These are phyloP conservation scores for Vicugna pacos DNA, from an alignment of 2,113 vertebrate genomes.

Conservation along the genomic window DNA sequence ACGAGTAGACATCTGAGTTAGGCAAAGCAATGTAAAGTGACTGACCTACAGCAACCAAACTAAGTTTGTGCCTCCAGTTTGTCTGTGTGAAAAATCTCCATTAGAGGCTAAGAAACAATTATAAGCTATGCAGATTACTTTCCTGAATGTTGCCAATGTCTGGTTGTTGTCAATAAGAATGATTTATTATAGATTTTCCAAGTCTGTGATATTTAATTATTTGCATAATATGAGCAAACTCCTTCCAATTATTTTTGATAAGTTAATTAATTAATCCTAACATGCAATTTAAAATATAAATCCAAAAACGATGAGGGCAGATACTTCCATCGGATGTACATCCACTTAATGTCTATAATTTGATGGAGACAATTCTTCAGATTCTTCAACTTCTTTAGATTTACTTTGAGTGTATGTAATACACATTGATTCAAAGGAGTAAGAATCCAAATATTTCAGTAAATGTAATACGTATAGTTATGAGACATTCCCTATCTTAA, in stretches of 20 bases:
- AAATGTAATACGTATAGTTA: not conserved
- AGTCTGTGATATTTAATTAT: slow-evolving; percentile 6
- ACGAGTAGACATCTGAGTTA: not conserved
- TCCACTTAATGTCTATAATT: not conserved
- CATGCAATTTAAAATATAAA: slow-evolving; percentile 51
- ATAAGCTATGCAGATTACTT: not conserved
- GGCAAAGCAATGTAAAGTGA: not conserved
- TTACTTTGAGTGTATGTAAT: not conserved
- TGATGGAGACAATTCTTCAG: not conserved
- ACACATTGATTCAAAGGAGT: not conserved
- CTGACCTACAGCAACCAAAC: not conserved
- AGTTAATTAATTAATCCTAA: slow-evolving; percentile 17
- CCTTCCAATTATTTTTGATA: slow-evolving; percentile 52
- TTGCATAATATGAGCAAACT: not conserved
- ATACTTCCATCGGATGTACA: not conserved
- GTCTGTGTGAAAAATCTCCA: not conserved
- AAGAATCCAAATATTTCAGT: slow-evolving; percentile 28
- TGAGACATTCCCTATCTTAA: slow-evolving; percentile 17
- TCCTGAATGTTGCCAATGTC: slow-evolving; percentile 27
- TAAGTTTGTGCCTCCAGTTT: not conserved
- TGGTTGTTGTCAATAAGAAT: slow-evolving; percentile 13
- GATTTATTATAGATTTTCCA: slow-evolving; percentile 33
- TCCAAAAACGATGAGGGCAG: not conserved
- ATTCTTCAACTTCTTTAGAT: not conserved
- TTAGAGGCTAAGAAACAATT: not conserved